Evolutionary conservation across 2,113 vertebrate genomes (phyloP).

Genomic region (Albula glossodonta): DNA sequence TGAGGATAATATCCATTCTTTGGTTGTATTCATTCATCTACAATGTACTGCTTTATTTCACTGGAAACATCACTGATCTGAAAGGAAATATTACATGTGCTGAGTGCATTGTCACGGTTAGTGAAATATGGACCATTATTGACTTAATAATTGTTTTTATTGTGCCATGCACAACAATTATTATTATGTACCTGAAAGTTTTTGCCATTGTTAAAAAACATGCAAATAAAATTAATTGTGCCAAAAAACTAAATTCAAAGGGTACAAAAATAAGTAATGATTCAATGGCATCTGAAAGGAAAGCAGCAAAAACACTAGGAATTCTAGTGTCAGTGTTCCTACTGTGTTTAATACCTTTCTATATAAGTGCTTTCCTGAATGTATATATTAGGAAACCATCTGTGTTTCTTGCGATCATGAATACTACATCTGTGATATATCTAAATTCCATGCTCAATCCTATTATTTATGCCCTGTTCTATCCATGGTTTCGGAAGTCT

Average conservation of each 20-base stretch:
- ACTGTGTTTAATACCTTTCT: slow-evolving; percentile 2
- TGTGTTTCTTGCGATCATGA: background rate
- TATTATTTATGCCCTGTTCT: background rate
- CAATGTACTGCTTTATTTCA: slow-evolving; percentile 7
- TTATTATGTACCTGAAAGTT: background rate
- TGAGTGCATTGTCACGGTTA: background rate
- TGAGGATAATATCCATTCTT: background rate
- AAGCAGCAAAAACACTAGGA: slow-evolving; percentile 27
- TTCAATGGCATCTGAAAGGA: slow-evolving; percentile 12
- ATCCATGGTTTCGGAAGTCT: background rate
- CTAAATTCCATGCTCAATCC: background rate
- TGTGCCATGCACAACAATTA: slow-evolving; percentile 1
- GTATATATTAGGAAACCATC: background rate
- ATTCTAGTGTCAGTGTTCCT: background rate
- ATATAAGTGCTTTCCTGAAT: background rate
- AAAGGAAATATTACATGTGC: background rate
- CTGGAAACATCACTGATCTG: background rate
- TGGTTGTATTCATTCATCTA: slow-evolving; percentile 22
- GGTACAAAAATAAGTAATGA: background rate
- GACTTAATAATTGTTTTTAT: slow-evolving; percentile 7
- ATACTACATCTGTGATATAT: background rate
- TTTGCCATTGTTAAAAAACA: slow-evolving; percentile 26
- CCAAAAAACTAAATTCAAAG: background rate
- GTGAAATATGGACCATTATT: slow-evolving; percentile 6
- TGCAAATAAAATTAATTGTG: slow-evolving; percentile 3